Percentiles rank a stretch among this genome's conserved stretches.
Conservation (phyloP, 2,797 vertebrate species). For the Pachyuromys duprasi region DNA sequence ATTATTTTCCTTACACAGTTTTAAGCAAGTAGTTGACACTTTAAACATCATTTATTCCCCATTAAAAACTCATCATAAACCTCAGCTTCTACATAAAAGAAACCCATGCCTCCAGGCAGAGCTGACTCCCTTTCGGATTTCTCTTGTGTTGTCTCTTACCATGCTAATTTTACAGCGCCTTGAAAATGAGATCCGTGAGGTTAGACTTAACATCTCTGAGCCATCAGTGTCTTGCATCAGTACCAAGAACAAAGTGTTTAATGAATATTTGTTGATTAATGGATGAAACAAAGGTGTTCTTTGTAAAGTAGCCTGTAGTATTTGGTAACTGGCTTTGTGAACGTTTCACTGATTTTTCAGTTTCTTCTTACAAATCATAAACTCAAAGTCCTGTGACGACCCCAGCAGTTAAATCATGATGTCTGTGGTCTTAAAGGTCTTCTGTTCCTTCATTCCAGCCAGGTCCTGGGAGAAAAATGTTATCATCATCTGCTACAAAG, state of each 20-base stretch:
- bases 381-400: background rate
- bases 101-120: background rate
- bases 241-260: background rate
- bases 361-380: background rate
- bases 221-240: background rate
- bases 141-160: background rate
- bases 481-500: background rate
- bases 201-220: background rate
- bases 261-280: slow-evolving; percentile 38
- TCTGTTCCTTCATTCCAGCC: background rate
- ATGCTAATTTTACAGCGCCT: background rate
- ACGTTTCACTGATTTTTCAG: background rate
- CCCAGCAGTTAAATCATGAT: background rate
- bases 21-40: slow-evolving; percentile 20
- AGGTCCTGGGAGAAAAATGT: background rate
- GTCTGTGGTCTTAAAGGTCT: background rate
- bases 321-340: slow-evolving; percentile 18
- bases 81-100: background rate
- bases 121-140: background rate
- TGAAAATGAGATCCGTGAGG: background rate
- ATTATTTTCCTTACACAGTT: background rate
- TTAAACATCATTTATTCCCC: slow-evolving; percentile 21
- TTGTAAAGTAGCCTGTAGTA: background rate
- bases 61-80: slow-evolving; percentile 20
- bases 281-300: background rate